Base-by-base conservation (phyloP, 2,113 vertebrate genomes). In the Ahaetulla prasina region DNA sequence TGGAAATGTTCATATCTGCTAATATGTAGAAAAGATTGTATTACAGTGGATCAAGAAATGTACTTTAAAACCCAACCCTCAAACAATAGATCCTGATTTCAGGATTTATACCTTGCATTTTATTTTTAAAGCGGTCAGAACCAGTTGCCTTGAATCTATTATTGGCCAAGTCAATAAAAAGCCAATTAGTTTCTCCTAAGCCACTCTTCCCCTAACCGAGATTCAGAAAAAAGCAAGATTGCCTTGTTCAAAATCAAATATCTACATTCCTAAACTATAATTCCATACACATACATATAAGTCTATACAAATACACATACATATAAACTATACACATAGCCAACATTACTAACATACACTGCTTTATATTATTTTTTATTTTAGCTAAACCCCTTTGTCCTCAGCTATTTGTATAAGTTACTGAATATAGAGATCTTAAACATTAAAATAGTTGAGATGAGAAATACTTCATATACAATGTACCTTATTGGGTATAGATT, bases 391-490 rank as follows among this genome's bases (percentile, higher is more conserved):
- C 45, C 55, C 87, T 90, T 90, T 74, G 63, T 60, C 93, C 93
- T 23, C 86, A 95, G 94, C 90, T 52, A 95, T 88, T 92, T 89
- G 85, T 0, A 0, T 43, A 87, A 91, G 45, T 87, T 92, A 80
- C 22, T 27, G 27, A 91, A 88, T 39, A 60, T 85, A 35, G 25
- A 93, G 45, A 63, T 90, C 0, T 96, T 88, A 96, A 95, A 94
- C 92, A 94, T 91, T 90, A 52, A 91, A 90, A 60, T 80, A 93
- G 80, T 45, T 14, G 25, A 85, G 92, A 94, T 55, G 84, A 49
- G 23, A 94, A 95, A 91, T 91, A 94, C 94, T 93, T 93, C 92
- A 96, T 92, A 49, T 91, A 43, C 35, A 94, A 90, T 7, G 30
- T 35, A 35, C 1, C 12, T 35, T 68, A 68, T 35, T 95, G 94